Evolutionary conservation across 1,140 invertebrate species (phyloP).

Genomic region (Achatina immaculata): DNA sequence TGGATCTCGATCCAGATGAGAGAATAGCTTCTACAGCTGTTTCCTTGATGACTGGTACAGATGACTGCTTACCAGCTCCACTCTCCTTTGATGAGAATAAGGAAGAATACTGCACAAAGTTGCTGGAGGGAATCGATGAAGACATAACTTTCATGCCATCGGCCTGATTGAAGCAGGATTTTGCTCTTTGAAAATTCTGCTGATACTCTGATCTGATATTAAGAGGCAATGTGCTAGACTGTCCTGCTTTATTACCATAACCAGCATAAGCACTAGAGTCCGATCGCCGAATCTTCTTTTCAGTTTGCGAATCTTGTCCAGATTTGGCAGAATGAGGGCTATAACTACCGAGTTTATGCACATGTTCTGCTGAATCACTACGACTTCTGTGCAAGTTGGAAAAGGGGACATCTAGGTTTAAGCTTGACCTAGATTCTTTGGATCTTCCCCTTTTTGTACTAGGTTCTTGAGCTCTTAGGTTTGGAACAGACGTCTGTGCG

Average conservation of each 20-base stretch:
- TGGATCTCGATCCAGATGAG: not conserved
- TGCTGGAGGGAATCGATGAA: not conserved
- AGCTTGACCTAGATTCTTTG: not conserved
- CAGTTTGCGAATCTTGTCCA: conserved; percentile 45
- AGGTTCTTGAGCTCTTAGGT: not conserved
- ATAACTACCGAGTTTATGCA: conserved; percentile 37
- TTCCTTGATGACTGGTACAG: not conserved
- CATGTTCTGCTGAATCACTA: conserved; percentile 50
- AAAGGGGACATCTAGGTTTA: conserved; percentile 21
- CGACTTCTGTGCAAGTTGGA: conserved; percentile 48
- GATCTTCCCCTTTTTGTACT: not conserved
- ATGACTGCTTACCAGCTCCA: not conserved
- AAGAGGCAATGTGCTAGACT: conserved; percentile 26
- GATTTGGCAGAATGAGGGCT: conserved; percentile 42
- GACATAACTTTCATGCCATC: conserved; percentile 17
- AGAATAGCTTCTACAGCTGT: not conserved
- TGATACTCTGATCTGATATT: conserved; percentile 24
- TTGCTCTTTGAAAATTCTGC: conserved; percentile 25
- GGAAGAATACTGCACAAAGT: not conserved
- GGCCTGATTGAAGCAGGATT: conserved; percentile 35
- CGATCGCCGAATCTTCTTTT: conserved; percentile 39
- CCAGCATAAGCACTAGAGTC: not conserved
- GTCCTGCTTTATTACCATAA: conserved; percentile 20
- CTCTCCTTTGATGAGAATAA: not conserved
- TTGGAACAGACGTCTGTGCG: not conserved